Percentiles rank a stretch among this genome's conserved stretches.
These are phyloP conservation scores for Halcyon malimbica DNA, from an alignment of 2,113 vertebrate genomes.

Conservation along the genomic window DNA sequence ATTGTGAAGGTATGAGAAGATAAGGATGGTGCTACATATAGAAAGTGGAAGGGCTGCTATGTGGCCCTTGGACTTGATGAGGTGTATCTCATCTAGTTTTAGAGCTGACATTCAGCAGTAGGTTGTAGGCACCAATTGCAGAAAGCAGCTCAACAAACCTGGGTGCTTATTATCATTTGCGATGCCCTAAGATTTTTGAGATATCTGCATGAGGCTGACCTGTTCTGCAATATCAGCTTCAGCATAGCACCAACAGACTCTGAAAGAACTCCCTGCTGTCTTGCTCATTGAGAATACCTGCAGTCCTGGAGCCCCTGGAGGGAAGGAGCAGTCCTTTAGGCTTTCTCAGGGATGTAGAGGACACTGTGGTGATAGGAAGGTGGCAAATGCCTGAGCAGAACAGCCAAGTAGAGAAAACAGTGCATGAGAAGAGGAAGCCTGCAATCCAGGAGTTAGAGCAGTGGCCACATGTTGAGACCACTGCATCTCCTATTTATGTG, in stretches of 20 bases:
- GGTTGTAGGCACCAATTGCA: background rate
- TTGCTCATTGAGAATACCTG: background rate
- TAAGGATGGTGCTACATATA: background rate
- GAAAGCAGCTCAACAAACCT: background rate
- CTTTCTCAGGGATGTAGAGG: background rate
- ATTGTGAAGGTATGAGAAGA: background rate
- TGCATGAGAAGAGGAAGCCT: background rate
- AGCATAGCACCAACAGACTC: background rate
- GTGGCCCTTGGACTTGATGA: background rate
- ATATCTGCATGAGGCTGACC: background rate
- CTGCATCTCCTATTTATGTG: background rate
- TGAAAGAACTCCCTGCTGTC: background rate
- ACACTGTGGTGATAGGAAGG: background rate
- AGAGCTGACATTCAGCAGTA: background rate
- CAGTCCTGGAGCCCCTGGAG: background rate
- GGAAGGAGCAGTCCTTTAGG: background rate
- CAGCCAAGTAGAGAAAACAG: background rate
- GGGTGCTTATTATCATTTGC: background rate
- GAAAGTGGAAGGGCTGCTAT: background rate
- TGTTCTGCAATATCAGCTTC: background rate
- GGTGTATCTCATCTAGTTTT: background rate
- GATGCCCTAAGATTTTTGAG: background rate
- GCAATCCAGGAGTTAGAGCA: background rate
- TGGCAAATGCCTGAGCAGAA: background rate
- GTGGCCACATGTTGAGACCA: accelerated